Evolutionary conservation across 1,140 invertebrate genomes (phyloP).

Genomic region (Octopus bimaculoides): DNA sequence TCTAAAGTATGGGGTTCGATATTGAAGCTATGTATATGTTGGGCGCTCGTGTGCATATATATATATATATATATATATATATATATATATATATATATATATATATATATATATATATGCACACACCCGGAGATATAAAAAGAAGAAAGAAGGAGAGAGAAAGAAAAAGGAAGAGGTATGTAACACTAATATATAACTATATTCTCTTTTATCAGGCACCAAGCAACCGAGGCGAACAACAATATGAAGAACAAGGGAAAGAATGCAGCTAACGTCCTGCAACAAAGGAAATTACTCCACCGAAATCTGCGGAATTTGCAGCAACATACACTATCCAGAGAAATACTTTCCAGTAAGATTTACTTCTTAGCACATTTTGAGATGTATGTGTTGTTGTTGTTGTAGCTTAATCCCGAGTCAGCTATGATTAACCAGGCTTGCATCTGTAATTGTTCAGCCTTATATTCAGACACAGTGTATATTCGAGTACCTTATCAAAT

Average conservation of each 20-base stretch:
- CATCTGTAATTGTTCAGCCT: too few relatives aligned
- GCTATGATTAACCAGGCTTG: too few relatives aligned
- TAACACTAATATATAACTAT: background rate
- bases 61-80: too few relatives aligned
- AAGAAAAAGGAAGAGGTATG: background rate
- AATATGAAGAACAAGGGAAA: constrained; percentile 41
- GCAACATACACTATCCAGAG: constrained; percentile 51
- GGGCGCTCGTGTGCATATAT: too few relatives aligned
- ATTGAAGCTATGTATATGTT: too few relatives aligned
- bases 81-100: constrained; percentile 17
- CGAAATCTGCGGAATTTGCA: constrained; percentile 56
- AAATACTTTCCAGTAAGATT: constrained; percentile 50
- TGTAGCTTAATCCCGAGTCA: too few relatives aligned
- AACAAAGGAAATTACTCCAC: constrained; percentile 58
- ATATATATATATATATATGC: constrained; percentile 10
- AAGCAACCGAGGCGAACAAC: constrained; percentile 40
- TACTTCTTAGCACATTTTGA: too few relatives aligned
- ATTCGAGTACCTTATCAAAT: too few relatives aligned
- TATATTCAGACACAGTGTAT: too few relatives aligned
- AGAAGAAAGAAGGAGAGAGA: background rate
- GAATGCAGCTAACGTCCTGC: constrained; percentile 50
- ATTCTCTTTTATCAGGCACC: constrained; percentile 38
- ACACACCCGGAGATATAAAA: background rate
- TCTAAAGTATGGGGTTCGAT: too few relatives aligned
- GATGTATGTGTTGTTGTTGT: too few relatives aligned